Evolutionary conservation across 2,797 vertebrate species (phyloP), one percentile per base, ranked within the genome.

Genomic region (Crocidura indochinensis): DNA sequence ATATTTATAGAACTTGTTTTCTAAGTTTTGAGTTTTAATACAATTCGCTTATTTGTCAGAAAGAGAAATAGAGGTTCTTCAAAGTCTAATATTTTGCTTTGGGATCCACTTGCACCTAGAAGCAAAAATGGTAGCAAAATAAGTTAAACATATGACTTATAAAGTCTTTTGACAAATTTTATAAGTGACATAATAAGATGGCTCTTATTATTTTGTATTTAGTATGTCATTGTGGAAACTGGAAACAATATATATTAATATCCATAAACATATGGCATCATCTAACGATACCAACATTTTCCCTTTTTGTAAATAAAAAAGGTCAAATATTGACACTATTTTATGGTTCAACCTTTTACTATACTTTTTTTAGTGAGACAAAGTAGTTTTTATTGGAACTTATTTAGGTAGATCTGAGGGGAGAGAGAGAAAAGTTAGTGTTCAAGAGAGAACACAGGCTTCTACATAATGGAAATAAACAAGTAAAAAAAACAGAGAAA

Each of bases 21-120:
- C 84, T 19, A 19, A 22, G 26, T 87, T 51, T 75, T 86, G 71
- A 91, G 9, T 85, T 92, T 5, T 74, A 87, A 10, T 88, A 81
- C 26, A 91, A 56, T 69, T n/a, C 12, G 71, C 4, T 87, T 24
- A 84, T 94, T 90, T 94, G 69, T 83, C 47, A 76, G 31, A 93
- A 44, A 90, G 88, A 47, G 68, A 95, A 93, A 73, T 31, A 80
- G 8, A 96, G 5, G 4, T 4, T 88, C 67, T 12, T 47, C 31
- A 69, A 94, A 93, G 2, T 10, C 38, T 80, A 67, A 8, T 90
- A n/a, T 71, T 83, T 92, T 79, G 8, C 2, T 6, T 71, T 87
- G 87, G 3, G 5, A 83, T 26, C 10, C 14, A 85, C 11, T 75
- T 26, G 6, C 29, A 85, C 73, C 67, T 83, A 80, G 49, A 51